Evolutionary conservation across 1,140 invertebrate genomes (phyloP), one percentile per base, ranked within the genome.

Genomic region (Drosophila jambulina): DNA sequence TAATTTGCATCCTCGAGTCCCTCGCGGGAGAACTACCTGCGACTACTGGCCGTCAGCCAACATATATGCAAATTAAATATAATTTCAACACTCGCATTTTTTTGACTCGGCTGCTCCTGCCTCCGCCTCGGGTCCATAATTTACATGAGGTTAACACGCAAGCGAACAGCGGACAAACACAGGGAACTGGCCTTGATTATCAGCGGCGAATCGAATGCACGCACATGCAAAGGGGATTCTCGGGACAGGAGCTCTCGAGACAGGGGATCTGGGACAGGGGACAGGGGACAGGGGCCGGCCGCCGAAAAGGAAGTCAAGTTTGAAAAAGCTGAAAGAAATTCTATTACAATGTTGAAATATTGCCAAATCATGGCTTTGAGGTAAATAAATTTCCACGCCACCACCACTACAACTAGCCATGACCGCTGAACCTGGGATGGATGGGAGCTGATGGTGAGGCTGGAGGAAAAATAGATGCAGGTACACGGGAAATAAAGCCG

Each of bases 281-380:
- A 32, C 46, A 48, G 46, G 13, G 29, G 25, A 32, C 48, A 56
- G 45, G 46, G 58, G 21, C 34, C 45, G 67, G 49, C 54, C 38
- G 27, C 57, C 57, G 61, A 58, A 82, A 83, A 67, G 72, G 59
- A 84, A 80, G 69, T 80, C 80, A 83, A 68, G 56, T 82, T 65
- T 81, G 46, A 53, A 80, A 64, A 80, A 76, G 57, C 62, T 59
- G 32, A 79, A 80, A 81, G 81, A 88, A 90, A 85, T 88, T 88
- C 84, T 88, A 90, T 88, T 88, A 83, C 84, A 88, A 81, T 83
- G 81, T 82, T 90, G 85, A 90, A 90, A 90, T 90, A 90, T 90
- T 82, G 85, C 85, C 85, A 90, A 90, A 90, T 90, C 82, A 90
- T 90, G 85, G 85, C 86, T 85, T 64, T 69, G 85, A 75, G 80